Base-by-base conservation (phyloP, 1,140 invertebrate genomes). In the Cydia pomonella region DNA sequence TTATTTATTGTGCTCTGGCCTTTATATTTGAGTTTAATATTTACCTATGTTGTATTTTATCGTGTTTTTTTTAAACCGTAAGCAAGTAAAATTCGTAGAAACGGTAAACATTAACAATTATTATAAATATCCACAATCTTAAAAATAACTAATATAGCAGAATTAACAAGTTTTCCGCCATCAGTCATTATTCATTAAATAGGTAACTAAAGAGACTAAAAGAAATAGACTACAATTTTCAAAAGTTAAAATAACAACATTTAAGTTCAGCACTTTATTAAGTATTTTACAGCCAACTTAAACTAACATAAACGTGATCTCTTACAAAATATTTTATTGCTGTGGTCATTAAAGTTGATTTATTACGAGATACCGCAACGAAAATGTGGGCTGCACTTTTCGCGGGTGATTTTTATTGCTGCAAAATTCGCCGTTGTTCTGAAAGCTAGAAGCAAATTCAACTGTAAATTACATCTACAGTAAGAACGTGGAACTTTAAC, bases 311-410 rank as follows among this genome's bases (percentile, higher is more conserved):
- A 69, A 69, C 64, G 64, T 69, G 64, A 69, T 69, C 64, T 69
- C 64, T 69, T 69, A 69, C 64, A 69, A 69, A 69, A 69, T 69
- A 69, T 69, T 69, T 69, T 69, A 69, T 69, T 69, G 64, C 64
- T 38, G 29, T 13, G n/a, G 64, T 69, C 29, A 69, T 69, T 69
- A 69, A 69, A 41, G 64, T 69, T 69, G 64, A 69, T 69, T 69
- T 69, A 69, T 69, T 33, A 33, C 64, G 64, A 69, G 64, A 69
- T 69, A 69, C 64, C 29, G 64, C 64, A 41, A 41, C 64, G 64
- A 69, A 41, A 33, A 69, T 69, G 64, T 69, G 29, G 64, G 29
- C 64, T 69, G 64, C 64, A 69, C 21, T 69, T 69, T 69, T 69
- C 64, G 64, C 64, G 64, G 64, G 64, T 33, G 64, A 69, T 69